Evolutionary conservation across 2,113 vertebrate genomes (phyloP).

Genomic region (Centropristis striata): DNA sequence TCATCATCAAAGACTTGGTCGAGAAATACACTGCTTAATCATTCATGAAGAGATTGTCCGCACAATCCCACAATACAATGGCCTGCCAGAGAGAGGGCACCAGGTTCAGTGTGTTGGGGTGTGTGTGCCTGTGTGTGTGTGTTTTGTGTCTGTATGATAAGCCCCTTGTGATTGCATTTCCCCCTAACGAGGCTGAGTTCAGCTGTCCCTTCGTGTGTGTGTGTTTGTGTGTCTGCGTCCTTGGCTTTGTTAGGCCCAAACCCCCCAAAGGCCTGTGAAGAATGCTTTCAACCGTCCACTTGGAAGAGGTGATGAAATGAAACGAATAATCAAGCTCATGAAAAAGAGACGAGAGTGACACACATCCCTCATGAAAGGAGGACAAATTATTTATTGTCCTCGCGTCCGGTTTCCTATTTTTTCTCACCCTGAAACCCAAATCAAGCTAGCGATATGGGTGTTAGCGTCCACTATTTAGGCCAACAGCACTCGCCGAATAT

Average conservation of each 20-base stretch:
- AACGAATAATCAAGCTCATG: slow-evolving; percentile 79
- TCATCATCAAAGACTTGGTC: slow-evolving; percentile 81
- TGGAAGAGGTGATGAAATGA: slow-evolving; percentile 83
- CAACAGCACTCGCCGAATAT: background rate
- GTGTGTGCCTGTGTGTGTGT: slow-evolving; percentile 49
- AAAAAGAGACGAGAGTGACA: slow-evolving; percentile 75
- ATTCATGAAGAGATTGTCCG: slow-evolving; percentile 85
- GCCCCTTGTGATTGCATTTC: slow-evolving; percentile 82
- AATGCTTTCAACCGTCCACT: slow-evolving; percentile 82
- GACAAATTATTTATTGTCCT: slow-evolving; percentile 80
- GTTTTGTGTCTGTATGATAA: slow-evolving; percentile 78
- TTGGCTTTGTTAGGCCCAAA: slow-evolving; percentile 77
- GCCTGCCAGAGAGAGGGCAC: slow-evolving; percentile 80
- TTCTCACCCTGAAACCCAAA: slow-evolving; percentile 41
- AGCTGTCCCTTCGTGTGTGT: slow-evolving; percentile 70
- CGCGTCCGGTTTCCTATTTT: slow-evolving; percentile 50
- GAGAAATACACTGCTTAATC: slow-evolving; percentile 82
- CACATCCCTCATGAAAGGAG: slow-evolving; percentile 74
- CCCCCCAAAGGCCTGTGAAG: slow-evolving; percentile 76
- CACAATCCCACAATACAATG: slow-evolving; percentile 84
- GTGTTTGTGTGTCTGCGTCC: slow-evolving; percentile 45
- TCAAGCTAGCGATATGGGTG: slow-evolving; percentile 17
- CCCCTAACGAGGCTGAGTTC: slow-evolving; percentile 81
- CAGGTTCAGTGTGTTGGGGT: slow-evolving; percentile 72
- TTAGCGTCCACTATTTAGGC: slow-evolving; percentile 44